Conservation (phyloP, 2,888 invertebrate species). For the Malthinus flaveolus region DNA sequence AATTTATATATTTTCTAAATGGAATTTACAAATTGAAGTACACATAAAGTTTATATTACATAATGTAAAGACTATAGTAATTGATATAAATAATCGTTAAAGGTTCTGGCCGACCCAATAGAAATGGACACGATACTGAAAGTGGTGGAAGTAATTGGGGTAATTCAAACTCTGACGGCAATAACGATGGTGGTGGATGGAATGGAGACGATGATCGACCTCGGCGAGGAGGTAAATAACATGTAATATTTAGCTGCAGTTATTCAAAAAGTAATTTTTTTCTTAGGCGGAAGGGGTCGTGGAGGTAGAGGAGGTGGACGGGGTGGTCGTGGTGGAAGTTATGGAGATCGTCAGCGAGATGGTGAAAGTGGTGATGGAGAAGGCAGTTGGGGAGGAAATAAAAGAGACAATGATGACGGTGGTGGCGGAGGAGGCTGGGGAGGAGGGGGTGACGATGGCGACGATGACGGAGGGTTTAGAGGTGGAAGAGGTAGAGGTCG, state of each 20-base stretch:
- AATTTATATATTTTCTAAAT: background rate
- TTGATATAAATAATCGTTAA: background rate
- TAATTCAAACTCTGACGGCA: conserved; percentile 25
- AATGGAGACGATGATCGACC: conserved; percentile 32
- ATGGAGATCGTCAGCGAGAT: conserved; percentile 8
- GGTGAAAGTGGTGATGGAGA: conserved; percentile 3
- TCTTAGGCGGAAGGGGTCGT: conserved; percentile 20
- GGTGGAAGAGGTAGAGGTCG: conserved; percentile 12
- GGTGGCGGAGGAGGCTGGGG: background rate
- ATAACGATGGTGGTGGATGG: conserved; percentile 24
- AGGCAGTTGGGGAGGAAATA: background rate
- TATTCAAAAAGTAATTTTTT: background rate
- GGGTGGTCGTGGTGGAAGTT: conserved; percentile 29
- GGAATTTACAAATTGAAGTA: too few relatives aligned
- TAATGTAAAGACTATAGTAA: too few relatives aligned
- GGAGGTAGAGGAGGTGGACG: conserved; percentile 27
- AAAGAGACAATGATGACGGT: conserved; percentile 6
- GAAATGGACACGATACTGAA: conserved; percentile 18
- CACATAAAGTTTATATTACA: too few relatives aligned
- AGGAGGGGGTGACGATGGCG: background rate
- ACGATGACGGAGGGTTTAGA: background rate
- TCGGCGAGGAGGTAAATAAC: conserved; percentile 20
- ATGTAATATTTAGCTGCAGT: background rate
- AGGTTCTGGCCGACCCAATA: conserved; percentile 7
- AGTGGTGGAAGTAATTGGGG: conserved; percentile 29